Conservation (phyloP, 2,888 invertebrate species). For the Neria commutata region DNA sequence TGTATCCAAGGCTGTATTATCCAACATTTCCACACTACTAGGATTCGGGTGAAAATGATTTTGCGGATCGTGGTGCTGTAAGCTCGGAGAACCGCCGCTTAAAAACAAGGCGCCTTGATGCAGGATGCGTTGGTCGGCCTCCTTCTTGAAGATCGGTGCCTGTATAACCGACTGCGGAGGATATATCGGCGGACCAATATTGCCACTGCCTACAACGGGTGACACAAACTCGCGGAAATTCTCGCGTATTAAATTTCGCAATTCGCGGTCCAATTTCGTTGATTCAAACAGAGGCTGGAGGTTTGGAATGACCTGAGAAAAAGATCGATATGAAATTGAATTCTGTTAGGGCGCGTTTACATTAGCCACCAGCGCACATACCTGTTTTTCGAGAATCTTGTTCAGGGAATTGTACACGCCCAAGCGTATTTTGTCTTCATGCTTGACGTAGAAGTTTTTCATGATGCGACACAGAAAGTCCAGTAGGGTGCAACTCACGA, state of each 20-base stretch:
- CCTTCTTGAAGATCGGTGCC: conserved; percentile 51
- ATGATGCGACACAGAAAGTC: conserved; percentile 74
- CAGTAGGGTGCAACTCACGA: conserved; percentile 69
- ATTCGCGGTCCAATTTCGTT: conserved; percentile 70
- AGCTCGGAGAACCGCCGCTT: conserved; percentile 17
- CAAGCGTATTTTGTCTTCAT: conserved; percentile 62
- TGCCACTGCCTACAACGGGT: conserved; percentile 34
- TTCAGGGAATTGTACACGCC: conserved; percentile 61
- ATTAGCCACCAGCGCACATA: conserved; percentile 62
- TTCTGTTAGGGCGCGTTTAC: not conserved
- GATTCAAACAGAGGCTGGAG: conserved; percentile 67
- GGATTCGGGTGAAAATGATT: conserved; percentile 34
- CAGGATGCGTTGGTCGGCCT: conserved; percentile 46
- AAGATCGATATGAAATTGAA: conserved; percentile 7
- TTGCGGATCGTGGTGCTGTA: conserved; percentile 34
- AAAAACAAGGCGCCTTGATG: conserved; percentile 28
- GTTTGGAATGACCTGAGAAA: conserved; percentile 65
- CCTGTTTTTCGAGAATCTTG: conserved; percentile 73
- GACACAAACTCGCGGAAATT: conserved; percentile 85
- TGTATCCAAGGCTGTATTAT: not conserved
- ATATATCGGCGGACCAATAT: conserved; percentile 43
- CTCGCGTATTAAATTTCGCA: conserved; percentile 80
- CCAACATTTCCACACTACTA: conserved; percentile 31
- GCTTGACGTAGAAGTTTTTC: conserved; percentile 57
- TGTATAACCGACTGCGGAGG: conserved; percentile 43